Conservation (phyloP, 2,888 invertebrate genomes). For the Helobdella robusta region DNA sequence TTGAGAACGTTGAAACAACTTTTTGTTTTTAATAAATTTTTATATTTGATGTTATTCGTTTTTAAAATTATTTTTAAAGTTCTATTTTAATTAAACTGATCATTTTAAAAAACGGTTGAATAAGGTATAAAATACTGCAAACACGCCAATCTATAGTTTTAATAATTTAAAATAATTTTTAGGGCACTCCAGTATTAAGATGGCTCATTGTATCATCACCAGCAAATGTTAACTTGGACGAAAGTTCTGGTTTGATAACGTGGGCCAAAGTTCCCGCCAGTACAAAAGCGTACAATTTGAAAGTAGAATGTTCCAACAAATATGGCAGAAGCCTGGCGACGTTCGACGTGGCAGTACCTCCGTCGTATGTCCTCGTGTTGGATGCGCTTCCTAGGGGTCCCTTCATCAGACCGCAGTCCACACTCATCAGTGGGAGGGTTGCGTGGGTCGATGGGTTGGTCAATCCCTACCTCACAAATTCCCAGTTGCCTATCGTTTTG, state of each 20-base stretch:
- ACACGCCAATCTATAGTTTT: too few relatives aligned
- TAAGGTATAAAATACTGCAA: too few relatives aligned
- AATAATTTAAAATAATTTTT: background rate
- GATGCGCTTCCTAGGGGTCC: constrained; percentile 23
- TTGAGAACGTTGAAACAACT: too few relatives aligned
- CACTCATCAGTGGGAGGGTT: constrained; percentile 26
- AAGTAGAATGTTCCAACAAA: constrained; percentile 9
- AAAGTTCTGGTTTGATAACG: constrained; percentile 5
- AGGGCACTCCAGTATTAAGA: constrained; percentile 21
- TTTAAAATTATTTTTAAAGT: too few relatives aligned
- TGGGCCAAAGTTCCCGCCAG: constrained; percentile 22
- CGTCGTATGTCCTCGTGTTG: constrained; percentile 11
- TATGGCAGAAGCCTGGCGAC: constrained; percentile 12
- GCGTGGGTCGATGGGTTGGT: constrained; percentile 2
- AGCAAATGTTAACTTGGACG: constrained; percentile 13
- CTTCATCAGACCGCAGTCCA: constrained; percentile 10
- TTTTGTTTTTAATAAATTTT: too few relatives aligned
- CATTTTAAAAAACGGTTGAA: too few relatives aligned
- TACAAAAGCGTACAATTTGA: background rate
- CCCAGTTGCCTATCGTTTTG: constrained; percentile 19
- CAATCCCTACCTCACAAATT: constrained; percentile 10
- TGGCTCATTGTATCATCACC: constrained; percentile 20
- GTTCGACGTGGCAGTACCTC: constrained; percentile 23
- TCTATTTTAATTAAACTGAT: too few relatives aligned
- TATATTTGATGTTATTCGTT: background rate